Evolutionary conservation across 2,113 vertebrate species (phyloP).

Genomic region (Casuarius casuarius): DNA sequence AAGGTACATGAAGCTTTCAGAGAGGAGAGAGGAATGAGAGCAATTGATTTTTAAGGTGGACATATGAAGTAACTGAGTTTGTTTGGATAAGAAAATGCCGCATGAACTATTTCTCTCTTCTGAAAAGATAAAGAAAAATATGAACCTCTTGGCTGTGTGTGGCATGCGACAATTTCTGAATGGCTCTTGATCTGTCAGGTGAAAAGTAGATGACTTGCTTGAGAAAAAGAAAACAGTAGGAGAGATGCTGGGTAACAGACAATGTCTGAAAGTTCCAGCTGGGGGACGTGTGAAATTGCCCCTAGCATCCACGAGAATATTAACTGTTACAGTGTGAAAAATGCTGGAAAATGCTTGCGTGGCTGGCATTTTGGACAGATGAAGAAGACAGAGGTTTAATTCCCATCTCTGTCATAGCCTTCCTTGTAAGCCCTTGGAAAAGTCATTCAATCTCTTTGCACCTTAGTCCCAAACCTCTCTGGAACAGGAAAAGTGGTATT

Average conservation of each 20-base stretch:
- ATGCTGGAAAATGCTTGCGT: neutral
- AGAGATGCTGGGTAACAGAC: neutral
- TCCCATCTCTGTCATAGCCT: neutral
- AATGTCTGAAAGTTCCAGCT: neutral
- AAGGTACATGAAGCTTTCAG: constrained; percentile 15
- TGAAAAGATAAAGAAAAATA: neutral
- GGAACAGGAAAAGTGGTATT: neutral
- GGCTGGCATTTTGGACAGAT: neutral
- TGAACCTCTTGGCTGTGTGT: neutral
- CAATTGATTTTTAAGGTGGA: neutral
- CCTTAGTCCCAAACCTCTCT: neutral
- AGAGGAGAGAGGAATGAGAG: neutral
- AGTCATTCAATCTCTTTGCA: neutral
- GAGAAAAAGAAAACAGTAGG: neutral
- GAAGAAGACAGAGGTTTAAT: neutral
- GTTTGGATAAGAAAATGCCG: neutral
- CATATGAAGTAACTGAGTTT: neutral
- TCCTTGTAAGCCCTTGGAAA: neutral
- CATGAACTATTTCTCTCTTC: neutral
- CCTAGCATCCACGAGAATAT: neutral
- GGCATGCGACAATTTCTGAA: neutral
- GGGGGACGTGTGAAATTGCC: neutral
- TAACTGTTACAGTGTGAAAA: neutral
- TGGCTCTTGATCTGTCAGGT: neutral
- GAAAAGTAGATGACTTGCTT: neutral